Base-by-base conservation (phyloP, 2,888 invertebrate species). In the Rhagium mordax region DNA sequence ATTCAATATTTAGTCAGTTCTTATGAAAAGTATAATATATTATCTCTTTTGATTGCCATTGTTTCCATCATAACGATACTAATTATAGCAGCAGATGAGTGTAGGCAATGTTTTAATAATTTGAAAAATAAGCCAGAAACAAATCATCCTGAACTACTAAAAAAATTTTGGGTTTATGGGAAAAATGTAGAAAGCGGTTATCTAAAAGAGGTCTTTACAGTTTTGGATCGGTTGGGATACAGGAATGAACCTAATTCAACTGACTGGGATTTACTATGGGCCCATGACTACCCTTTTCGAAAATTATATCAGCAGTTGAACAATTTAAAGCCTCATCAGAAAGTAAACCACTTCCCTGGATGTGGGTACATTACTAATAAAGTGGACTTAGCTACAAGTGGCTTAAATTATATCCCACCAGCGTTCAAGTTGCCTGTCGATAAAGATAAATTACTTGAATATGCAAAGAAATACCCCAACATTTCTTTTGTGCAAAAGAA, bases 361-460 rank as follows among this genome's bases (percentile, higher is more conserved):
- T 95, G 95, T 53, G 98, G 98, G 0, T 97, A 91, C 84, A 93
- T 98, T 64, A 97, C 98, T 0, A 97, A 96, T 84, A 99, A 99
- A 90, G 95, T 94, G 5, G 55, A 64, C 55, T 89, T 99, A 65
- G 96, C 97, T 0, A 95, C 94, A 3, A 92, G 95, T 0, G 87
- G 91, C n/a, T 89, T 95, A 16, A 90, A 92, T 72, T 95, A 94
- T 82, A 93, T 98, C 74, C 98, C 98, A 0, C 91, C 91, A 79
- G 96, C 98, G 0, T 99, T 98, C 86, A 93, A 93, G 84, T 88
- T 99, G 72, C 98, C 99, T 0, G 88, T 90, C 53, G 92, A 95
- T 72, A 94, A 92, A 78, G 88, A 91, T 0, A 89, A 91, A 18
- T 93, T 98, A 74, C 82, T 95, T 8, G 86, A 90, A 75, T 96